These are phyloP conservation scores for Suillia variegata DNA, from an alignment of 2,888 invertebrate species.

Conservation along the genomic window DNA sequence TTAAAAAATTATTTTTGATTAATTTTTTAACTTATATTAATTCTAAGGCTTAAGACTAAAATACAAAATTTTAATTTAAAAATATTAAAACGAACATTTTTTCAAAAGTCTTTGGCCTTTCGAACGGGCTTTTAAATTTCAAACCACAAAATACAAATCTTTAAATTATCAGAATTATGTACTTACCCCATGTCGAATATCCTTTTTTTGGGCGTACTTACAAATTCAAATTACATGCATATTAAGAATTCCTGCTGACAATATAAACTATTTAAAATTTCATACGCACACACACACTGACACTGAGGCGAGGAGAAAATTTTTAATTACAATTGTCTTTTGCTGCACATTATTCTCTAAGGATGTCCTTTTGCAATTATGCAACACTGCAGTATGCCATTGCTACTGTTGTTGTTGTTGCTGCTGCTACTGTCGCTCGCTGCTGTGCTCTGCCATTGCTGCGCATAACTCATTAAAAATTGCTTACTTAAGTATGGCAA, in stretches of 20 bases:
- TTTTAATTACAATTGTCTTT: conserved; percentile 3
- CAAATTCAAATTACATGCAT: background rate
- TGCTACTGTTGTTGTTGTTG: background rate
- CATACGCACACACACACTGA: background rate
- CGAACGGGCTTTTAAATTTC: too few relatives aligned
- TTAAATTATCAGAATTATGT: too few relatives aligned
- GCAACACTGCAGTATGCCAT: background rate
- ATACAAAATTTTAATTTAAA: too few relatives aligned
- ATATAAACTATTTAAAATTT: background rate
- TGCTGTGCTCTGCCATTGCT: conserved; percentile 1
- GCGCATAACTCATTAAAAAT: conserved; percentile 6
- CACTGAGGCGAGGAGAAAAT: background rate
- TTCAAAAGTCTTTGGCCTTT: too few relatives aligned
- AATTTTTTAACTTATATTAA: too few relatives aligned
- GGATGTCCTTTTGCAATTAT: background rate
- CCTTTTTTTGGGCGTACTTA: too few relatives aligned
- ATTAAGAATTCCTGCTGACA: background rate
- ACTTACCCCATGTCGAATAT: too few relatives aligned
- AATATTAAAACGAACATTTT: too few relatives aligned
- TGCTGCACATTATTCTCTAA: background rate
- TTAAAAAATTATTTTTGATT: too few relatives aligned
- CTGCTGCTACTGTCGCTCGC: background rate
- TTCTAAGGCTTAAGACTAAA: too few relatives aligned
- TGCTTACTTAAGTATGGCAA: conserved; percentile 3
- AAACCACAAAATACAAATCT: too few relatives aligned